Conservation (phyloP, 2,888 invertebrate species). For the Nemotelus nigrinus region DNA sequence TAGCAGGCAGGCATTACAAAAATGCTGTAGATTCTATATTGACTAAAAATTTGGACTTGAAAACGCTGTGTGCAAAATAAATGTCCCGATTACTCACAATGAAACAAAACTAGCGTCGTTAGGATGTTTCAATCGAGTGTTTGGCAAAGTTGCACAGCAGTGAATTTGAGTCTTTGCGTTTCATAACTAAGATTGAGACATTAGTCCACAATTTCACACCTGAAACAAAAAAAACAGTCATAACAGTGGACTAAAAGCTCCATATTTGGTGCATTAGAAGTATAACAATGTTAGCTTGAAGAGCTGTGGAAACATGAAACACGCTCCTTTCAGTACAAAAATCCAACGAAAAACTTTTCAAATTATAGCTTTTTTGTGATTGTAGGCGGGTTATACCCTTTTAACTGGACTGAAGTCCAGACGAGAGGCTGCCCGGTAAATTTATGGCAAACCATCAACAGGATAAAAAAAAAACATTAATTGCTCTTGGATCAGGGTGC, state of each 20-base stretch:
- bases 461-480: too few relatives aligned
- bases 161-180: constrained; percentile 6
- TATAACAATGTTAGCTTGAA: too few relatives aligned
- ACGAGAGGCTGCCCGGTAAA: too few relatives aligned
- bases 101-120: background rate
- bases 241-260: background rate
- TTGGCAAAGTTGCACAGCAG: constrained; percentile 13
- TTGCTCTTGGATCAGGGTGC: too few relatives aligned
- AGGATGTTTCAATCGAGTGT: constrained; percentile 20
- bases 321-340: too few relatives aligned
- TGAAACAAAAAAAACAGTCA: background rate
- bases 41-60: background rate
- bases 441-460: too few relatives aligned
- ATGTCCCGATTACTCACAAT: constrained; percentile 4
- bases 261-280: too few relatives aligned
- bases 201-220: constrained; percentile 2
- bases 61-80: background rate
- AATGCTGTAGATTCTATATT: constrained; percentile 8
- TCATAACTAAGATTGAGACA: constrained; percentile 16
- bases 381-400: too few relatives aligned
- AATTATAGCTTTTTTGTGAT: too few relatives aligned
- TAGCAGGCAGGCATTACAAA: background rate
- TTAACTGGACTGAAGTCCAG: too few relatives aligned
- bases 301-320: too few relatives aligned
- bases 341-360: too few relatives aligned